Evolutionary conservation across 2,888 invertebrate genomes (phyloP).

Genomic region (Gastrophysa polygoni): DNA sequence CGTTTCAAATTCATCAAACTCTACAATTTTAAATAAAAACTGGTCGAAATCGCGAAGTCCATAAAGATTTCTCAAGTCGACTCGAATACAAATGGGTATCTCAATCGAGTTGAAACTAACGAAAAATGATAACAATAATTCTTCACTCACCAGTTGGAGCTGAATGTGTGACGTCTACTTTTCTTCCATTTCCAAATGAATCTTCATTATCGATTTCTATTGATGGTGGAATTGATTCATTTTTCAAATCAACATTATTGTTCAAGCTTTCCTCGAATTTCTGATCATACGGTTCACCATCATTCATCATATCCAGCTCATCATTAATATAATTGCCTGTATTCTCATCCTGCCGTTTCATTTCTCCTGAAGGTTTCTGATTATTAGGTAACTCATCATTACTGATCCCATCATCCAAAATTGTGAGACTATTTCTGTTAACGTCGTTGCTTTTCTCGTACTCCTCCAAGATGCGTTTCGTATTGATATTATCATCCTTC

Average conservation of each 20-base stretch:
- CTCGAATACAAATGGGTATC: no score
- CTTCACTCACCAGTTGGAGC: background rate
- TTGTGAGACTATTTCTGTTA: background rate
- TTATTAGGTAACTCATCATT: background rate
- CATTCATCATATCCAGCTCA: background rate
- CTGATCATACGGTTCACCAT: background rate
- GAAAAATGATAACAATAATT: no score
- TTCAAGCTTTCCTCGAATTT: background rate
- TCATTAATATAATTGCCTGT: background rate
- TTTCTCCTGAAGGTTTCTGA: background rate
- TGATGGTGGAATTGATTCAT: background rate
- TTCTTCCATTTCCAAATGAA: background rate
- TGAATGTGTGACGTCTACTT: background rate
- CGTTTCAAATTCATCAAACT: no score
- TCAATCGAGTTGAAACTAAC: no score
- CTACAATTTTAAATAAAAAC: no score
- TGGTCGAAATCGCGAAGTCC: no score
- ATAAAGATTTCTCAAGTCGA: no score
- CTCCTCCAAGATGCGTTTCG: background rate
- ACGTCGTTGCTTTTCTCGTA: background rate
- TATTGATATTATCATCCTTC: background rate
- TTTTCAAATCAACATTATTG: background rate
- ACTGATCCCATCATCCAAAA: background rate
- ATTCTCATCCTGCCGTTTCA: background rate
- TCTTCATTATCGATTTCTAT: background rate